Percentiles rank a stretch among this genome's conserved stretches.
phyloP scores from a whole-genome alignment of 2,797 vertebrate genomes.

The Basileuterus tristriatus region DNA sequence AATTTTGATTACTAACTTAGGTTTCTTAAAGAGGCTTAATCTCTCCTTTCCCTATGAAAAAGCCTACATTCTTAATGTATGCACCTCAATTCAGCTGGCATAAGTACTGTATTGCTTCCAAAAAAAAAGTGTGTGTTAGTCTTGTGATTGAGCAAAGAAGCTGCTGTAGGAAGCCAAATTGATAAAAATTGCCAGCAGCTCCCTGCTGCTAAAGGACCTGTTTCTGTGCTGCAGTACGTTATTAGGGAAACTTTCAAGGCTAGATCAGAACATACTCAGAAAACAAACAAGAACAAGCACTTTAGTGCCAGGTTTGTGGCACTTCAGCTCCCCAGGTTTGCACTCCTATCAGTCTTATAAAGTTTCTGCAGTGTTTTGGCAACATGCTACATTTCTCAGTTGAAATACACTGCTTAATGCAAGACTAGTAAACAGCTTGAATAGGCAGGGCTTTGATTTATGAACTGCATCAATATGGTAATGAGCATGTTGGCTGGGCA shows the following conservation, averaged over 20 bases:
- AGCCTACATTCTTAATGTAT: not conserved
- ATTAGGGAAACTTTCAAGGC: not conserved
- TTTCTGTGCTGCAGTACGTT: not conserved
- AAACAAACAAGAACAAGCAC: constrained; percentile 18
- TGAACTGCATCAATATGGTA: constrained; percentile 62
- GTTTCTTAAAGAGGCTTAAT: not conserved
- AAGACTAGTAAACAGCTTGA: constrained; percentile 40
- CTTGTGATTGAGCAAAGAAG: not conserved
- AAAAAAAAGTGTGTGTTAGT: not conserved
- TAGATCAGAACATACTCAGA: constrained; percentile 2
- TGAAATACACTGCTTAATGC: not conserved
- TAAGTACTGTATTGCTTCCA: not conserved
- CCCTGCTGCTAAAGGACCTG: not conserved
- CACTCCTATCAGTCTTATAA: not conserved
- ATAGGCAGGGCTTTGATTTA: constrained; percentile 64
- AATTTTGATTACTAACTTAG: not conserved
- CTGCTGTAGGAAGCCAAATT: not conserved
- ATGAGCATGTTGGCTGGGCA: constrained; percentile 49
- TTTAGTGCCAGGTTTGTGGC: not conserved
- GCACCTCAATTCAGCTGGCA: not conserved
- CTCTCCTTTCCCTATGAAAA: not conserved
- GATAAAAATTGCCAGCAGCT: not conserved
- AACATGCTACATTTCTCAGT: not conserved
- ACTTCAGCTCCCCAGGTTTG: not conserved
- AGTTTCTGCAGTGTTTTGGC: constrained; percentile 39